phyloP scores from a whole-genome alignment of 1,140 invertebrate genomes.

The Gryllus bimaculatus region DNA sequence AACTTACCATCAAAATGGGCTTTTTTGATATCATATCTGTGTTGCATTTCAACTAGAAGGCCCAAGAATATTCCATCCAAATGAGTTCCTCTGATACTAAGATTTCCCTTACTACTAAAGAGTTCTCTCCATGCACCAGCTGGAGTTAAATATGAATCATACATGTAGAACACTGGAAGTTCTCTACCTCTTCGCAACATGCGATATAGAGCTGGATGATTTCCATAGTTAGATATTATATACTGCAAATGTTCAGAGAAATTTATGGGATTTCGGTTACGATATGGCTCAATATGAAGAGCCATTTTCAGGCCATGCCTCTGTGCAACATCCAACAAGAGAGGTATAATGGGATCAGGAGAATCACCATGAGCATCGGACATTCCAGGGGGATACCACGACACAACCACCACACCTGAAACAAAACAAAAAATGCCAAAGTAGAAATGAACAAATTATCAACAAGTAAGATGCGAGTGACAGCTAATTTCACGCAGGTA shows the following conservation, averaged over 20 bases:
- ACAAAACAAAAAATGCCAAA: not conserved
- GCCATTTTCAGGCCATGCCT: conserved; percentile 38
- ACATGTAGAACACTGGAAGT: conserved; percentile 47
- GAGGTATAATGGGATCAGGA: conserved; percentile 34
- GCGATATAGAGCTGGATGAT: conserved; percentile 42
- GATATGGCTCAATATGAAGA: conserved; percentile 39
- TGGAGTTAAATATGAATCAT: conserved; percentile 45
- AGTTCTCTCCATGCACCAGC: conserved; percentile 40
- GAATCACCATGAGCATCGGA: conserved; percentile 29
- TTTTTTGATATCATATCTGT: conserved; percentile 40
- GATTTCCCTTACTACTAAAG: conserved; percentile 38
- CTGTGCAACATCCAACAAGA: conserved; percentile 36
- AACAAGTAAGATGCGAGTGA: too few relatives aligned
- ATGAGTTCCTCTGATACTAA: conserved; percentile 39
- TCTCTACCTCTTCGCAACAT: conserved; percentile 35
- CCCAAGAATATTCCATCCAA: conserved; percentile 48
- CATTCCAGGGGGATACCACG: conserved; percentile 36
- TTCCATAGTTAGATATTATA: conserved; percentile 30
- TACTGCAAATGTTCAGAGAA: conserved; percentile 35
- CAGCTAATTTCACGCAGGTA: not conserved
- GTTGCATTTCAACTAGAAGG: conserved; percentile 37
- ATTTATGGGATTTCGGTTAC: conserved; percentile 37
- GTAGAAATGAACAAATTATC: not conserved
- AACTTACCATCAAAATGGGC: conserved; percentile 44
- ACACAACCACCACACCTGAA: conserved; percentile 35